Percentiles rank a stretch among this genome's conserved stretches.
phyloP scores from a whole-genome alignment of 2,797 vertebrate genomes.

The Pipistrellus nathusii region DNA sequence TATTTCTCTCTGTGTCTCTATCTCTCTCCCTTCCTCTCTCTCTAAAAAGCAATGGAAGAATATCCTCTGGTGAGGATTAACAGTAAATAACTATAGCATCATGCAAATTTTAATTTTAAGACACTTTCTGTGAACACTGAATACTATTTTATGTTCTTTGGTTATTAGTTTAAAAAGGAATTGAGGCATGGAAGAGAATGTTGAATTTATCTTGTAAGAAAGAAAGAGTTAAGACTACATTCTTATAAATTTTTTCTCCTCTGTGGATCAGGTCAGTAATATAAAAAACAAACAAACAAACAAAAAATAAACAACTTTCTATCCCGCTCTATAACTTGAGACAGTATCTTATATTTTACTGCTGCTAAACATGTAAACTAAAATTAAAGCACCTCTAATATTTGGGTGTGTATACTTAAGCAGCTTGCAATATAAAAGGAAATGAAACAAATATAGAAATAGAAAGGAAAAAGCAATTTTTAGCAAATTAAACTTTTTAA shows the following conservation, averaged over 20 bases:
- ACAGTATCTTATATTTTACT: constrained; percentile 5
- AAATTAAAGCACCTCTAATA: constrained; percentile 22
- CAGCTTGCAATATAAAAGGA: constrained; percentile 60
- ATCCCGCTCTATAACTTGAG: neutral
- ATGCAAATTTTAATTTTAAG: neutral
- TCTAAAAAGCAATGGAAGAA: no score
- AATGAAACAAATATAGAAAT: constrained; percentile 54
- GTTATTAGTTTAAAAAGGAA: constrained; percentile 56
- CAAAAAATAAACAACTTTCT: neutral
- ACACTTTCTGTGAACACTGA: neutral
- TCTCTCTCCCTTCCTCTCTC: no score
- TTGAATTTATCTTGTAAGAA: constrained; percentile 40
- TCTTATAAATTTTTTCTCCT: neutral
- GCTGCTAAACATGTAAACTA: neutral
- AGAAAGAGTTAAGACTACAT: constrained; percentile 1
- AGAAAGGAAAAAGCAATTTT: constrained; percentile 57
- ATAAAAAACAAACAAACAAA: neutral
- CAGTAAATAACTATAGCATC: neutral
- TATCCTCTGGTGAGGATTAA: no score
- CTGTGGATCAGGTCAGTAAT: neutral
- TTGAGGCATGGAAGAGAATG: neutral
- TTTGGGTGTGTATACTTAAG: constrained; percentile 45
- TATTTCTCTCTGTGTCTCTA: no score
- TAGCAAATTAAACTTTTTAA: constrained; percentile 55
- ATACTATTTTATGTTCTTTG: neutral